Evolutionary conservation across 2,113 vertebrate species (phyloP).

Genomic region (Nothoprocta pentlandii): DNA sequence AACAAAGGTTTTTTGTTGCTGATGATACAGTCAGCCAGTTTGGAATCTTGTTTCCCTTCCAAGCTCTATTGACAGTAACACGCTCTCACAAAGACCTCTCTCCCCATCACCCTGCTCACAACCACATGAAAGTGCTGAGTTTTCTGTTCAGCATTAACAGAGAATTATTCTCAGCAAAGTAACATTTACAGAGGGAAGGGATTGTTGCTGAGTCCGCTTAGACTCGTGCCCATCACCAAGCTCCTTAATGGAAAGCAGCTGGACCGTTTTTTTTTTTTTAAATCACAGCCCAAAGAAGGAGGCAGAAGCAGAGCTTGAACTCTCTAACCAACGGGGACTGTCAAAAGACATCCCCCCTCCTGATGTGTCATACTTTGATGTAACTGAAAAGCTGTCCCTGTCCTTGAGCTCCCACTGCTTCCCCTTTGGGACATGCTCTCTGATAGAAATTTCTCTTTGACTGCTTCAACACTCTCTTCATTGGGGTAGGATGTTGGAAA

Average conservation of each 20-base stretch:
- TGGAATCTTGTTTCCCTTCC: slow-evolving; percentile 43
- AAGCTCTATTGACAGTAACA: neutral
- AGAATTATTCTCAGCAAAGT: slow-evolving; percentile 23
- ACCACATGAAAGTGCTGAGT: slow-evolving; percentile 1
- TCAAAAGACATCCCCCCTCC: neutral
- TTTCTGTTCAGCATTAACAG: neutral
- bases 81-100: neutral
- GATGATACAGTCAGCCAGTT: neutral
- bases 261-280: neutral
- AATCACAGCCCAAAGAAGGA: neutral
- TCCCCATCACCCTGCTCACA: neutral
- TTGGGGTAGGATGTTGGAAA: neutral
- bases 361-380: neutral
- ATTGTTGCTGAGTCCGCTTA: neutral
- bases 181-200: neutral
- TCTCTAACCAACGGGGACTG: neutral
- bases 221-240: neutral
- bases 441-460: neutral
- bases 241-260: slow-evolving; percentile 29
- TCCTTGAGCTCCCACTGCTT: neutral
- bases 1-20: neutral
- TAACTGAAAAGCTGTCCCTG: neutral
- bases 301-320: neutral
- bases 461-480: neutral
- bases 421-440: neutral